Evolutionary conservation across 2,797 vertebrate genomes (phyloP).

Genomic region (Loriculus beryllinus): DNA sequence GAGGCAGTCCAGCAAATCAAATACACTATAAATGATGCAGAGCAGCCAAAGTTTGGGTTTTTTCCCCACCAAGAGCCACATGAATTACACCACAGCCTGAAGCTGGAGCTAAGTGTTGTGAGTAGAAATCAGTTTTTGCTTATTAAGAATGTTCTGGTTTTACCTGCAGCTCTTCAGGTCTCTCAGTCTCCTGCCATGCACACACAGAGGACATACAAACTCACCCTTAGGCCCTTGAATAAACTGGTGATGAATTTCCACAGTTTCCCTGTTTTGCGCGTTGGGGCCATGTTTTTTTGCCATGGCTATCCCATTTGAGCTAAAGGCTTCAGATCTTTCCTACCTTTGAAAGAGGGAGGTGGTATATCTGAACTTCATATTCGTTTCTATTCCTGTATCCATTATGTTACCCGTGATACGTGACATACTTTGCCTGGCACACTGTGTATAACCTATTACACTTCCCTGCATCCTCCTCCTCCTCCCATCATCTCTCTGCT

Average conservation of each 20-base stretch:
- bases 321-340: background rate
- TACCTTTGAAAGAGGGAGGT: background rate
- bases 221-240: background rate
- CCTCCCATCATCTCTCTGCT: background rate
- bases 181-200: background rate
- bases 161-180: background rate
- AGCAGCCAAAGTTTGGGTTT: background rate
- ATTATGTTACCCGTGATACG: background rate
- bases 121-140: background rate
- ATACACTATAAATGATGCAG: background rate
- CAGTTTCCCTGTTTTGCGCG: background rate
- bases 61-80: background rate
- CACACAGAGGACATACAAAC: background rate
- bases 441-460: accelerated
- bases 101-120: background rate
- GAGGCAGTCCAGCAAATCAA: background rate
- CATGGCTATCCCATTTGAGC: background rate
- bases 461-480: background rate
- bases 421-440: background rate
- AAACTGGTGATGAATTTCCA: background rate
- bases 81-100: background rate
- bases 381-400: background rate
- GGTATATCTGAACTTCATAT: background rate
- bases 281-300: background rate
- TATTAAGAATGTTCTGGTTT: background rate